Base-by-base conservation (phyloP, 2,113 vertebrate species). In the Acanthochromis polyacanthus region DNA sequence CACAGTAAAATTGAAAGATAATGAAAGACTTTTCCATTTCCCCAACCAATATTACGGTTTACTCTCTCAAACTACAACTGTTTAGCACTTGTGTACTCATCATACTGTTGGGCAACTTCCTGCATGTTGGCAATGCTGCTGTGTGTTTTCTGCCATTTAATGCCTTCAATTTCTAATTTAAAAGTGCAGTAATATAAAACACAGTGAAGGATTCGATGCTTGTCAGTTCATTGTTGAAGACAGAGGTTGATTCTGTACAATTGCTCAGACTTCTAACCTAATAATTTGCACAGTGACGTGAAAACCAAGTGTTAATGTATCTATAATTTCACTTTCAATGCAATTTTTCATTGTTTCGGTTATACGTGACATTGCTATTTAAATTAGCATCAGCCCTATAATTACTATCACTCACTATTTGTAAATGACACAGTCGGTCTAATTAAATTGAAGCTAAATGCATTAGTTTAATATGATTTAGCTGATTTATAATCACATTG, bases 1-100 rank as follows among this genome's bases (percentile, higher is more conserved):
- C 61, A 69, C 65, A 40, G 77, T 52, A 8, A 75, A 85, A 83
- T 64, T 65, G 65, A 80, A 78, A 71, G 61, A 61, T 71, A 85
- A 81, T 45, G 51, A 81, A 57, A 62, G 19, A 58, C 12, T 3
- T 75, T 84, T 66, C 20, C 25, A 62, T 55, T 71, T 48, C 59
- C 2, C 28, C 40, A 10, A 62, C 50, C 10, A 32, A 20, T 53
- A 66, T 80, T 75, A 50, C 3, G 64, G 15, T 57, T 60, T 15
- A 14, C 10, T 51, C 22, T 64, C 22, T 53, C 43, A 43, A 65
- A 70, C 45, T 51, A 10, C 51, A 56, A 32, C 23, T 59, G 10
- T 50, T 78, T 38, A 53, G 59, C 45, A 45, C 23, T 82, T 25
- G 16, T 36, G 12, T 55, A 19, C n/a, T 43, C 19, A 53, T 63